These are phyloP conservation scores for Torymus tubicola DNA, from an alignment of 2,888 invertebrate genomes.

Conservation along the genomic window DNA sequence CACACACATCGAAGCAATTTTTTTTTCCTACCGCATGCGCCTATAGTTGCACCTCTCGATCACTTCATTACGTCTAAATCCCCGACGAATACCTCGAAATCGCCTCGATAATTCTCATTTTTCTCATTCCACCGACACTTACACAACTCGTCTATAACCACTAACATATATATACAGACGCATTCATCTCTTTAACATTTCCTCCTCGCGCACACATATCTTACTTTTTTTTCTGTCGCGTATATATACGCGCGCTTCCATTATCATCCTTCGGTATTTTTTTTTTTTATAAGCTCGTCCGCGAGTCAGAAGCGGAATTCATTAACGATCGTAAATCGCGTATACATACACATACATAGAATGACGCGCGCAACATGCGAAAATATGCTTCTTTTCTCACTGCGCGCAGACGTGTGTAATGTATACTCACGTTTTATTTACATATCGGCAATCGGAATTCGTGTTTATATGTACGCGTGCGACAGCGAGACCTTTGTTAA, in stretches of 20 bases:
- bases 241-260: not conserved
- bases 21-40: too few relatives aligned
- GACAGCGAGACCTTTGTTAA: too few relatives aligned
- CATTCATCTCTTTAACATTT: not conserved
- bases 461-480: not conserved
- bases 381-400: not conserved
- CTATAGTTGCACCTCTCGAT: not conserved
- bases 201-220: not conserved
- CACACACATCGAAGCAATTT: too few relatives aligned
- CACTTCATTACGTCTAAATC: not conserved
- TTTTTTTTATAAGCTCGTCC: not conserved
- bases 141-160: too few relatives aligned
- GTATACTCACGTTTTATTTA: constrained; percentile 15
- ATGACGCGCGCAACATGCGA: constrained; percentile 24
- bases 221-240: not conserved
- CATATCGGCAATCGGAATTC: constrained; percentile 39
- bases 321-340: constrained; percentile 34
- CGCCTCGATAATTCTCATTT: too few relatives aligned
- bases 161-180: too few relatives aligned
- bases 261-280: constrained; percentile 25
- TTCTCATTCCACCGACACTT: too few relatives aligned
- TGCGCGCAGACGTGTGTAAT: too few relatives aligned
- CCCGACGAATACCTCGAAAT: not conserved
- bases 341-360: not conserved
- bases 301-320: constrained; percentile 18